Base-by-base conservation (phyloP, 2,113 vertebrate genomes). In the Protomyctophum bolini region DNA sequence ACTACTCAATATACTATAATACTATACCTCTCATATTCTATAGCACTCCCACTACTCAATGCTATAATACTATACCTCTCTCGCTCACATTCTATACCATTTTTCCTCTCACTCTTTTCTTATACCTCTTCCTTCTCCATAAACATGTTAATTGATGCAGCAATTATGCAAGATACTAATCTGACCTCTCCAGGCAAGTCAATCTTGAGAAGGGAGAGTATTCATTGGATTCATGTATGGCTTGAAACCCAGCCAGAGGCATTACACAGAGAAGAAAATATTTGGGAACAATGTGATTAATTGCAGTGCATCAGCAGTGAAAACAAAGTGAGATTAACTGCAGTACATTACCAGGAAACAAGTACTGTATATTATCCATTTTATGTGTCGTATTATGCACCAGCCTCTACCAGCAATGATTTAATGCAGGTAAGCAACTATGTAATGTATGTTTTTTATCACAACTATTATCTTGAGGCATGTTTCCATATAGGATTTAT, bases 111-210 rank as follows among this genome's bases (percentile, higher is more conserved):
- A 11, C 56, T 29, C 29, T 68, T 41, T 58, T n/a, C 66, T 56
- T 54, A 54, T 54, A 41, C 33, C 33, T 3, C 33, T 54, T 12
- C 52, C 21, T 72, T 79, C 84, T 70, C 73, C 79, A 83, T 90
- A 41, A 91, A 90, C 70, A 87, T 87, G 89, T 89, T 89, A 89
- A 90, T 91, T 88, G 86, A 82, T 77, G 55, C 51, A 50, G 78
- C 83, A 89, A 91, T 92, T 89, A 88, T 77, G 79, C 51, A 63
- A 72, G 85, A 81, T 85, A 69, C 61, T 79, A 87, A 88, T 87
- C 69, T 80, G 55, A 21, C 65, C 28, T 88, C 90, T 85, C 70
- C 72, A 2, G 87, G 87, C 85, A 59, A 77, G 64, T 79, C 85
- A 62, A 77, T 84, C 77, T 82, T 61, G 77, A 87, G 73, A 74